A percentile compares a stretch with the other conserved stretches of the same genome.
Evolutionary conservation across 2,888 invertebrate species (phyloP).

Genomic region (Nomada flava): DNA sequence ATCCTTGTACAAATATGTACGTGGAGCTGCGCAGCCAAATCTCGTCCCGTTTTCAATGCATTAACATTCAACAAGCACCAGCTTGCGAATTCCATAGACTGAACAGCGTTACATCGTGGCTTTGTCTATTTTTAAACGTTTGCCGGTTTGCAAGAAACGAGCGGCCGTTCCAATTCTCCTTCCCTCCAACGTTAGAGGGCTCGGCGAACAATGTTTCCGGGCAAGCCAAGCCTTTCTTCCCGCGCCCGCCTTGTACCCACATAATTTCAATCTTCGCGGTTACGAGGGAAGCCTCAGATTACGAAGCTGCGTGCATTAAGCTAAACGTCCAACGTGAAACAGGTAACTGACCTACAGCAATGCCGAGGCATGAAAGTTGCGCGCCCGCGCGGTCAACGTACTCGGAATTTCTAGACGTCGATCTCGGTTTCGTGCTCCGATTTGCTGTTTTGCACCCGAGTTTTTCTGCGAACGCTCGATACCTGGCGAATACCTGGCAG

Average conservation of each 20-base stretch:
- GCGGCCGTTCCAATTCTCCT: neutral
- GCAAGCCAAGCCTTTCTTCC: neutral
- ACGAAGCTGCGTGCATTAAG: slow-evolving; percentile 57
- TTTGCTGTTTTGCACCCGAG: slow-evolving; percentile 22
- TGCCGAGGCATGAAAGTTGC: slow-evolving; percentile 59
- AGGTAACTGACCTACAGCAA: slow-evolving; percentile 75
- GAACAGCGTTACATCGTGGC: slow-evolving; percentile 22
- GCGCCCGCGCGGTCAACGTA: slow-evolving; percentile 67
- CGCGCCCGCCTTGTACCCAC: neutral
- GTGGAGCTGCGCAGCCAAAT: neutral
- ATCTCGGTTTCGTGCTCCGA: slow-evolving; percentile 55
- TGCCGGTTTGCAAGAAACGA: neutral
- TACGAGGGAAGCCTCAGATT: slow-evolving; percentile 51
- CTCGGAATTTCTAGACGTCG: slow-evolving; percentile 54
- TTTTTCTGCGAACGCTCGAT: slow-evolving; percentile 5
- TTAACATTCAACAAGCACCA: neutral
- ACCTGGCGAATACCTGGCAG: neutral
- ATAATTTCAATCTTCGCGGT: slow-evolving; percentile 38
- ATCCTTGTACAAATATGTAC: too few species aligned
- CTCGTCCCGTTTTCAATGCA: neutral
- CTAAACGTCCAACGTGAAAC: slow-evolving; percentile 53
- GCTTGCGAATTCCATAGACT: slow-evolving; percentile 10
- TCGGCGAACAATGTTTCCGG: neutral
- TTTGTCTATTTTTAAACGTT: slow-evolving; percentile 36
- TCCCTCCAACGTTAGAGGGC: neutral